Base-by-base conservation (phyloP, 2,113 vertebrate genomes). In the Lanius ludovicianus region DNA sequence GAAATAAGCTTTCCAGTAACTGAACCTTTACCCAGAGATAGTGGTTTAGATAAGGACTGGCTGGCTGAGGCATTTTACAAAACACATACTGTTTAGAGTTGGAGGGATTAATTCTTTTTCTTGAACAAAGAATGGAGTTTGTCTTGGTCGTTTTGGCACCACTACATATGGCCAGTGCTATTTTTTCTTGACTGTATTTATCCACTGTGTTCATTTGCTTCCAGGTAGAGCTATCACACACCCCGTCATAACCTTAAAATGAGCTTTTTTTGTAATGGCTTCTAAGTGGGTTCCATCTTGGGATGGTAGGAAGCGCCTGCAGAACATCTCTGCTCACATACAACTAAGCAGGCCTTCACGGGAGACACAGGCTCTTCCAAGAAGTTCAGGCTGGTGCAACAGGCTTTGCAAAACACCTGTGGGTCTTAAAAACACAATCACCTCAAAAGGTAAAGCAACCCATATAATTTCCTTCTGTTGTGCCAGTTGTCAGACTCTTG, bases 1-100 rank as follows among this genome's bases (percentile, higher is more conserved):
- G 84, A 93, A 93, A 94, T 69, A 69, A 83, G 63, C 85, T 92
- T 91, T 80, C 44, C 35, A 79, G 84, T 83, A 71, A 50, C 65
- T 69, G 57, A 89, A 68, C 46, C 35, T 50, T 69, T 74, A 86
- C 42, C 37, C 53, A 62, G 53, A 96, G 81, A 89, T 44, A 60
- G 84, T 52, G 44, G 15, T 63, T 94, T 89, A 84, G 91, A 90
- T 96, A 93, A 91, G 28, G 17, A 33, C 57, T 83, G 50, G 33
- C 52, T 90, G 41, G 75, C 59, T 69, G 50, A 65, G n/a, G 50
- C 30, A 65, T 79, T 93, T 85, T 35, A 80, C 67, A 76, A 41
- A 77, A 79, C 30, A 50, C 3, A 30, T 49, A 70, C 22, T 41
- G 44, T 33, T 80, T 64, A 73, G 41, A 55, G 25, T 6, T 68